Percentiles rank a stretch among this genome's conserved stretches.
phyloP scores from a whole-genome alignment of 2,797 vertebrate genomes.

The Tympanoctomys barrerae region DNA sequence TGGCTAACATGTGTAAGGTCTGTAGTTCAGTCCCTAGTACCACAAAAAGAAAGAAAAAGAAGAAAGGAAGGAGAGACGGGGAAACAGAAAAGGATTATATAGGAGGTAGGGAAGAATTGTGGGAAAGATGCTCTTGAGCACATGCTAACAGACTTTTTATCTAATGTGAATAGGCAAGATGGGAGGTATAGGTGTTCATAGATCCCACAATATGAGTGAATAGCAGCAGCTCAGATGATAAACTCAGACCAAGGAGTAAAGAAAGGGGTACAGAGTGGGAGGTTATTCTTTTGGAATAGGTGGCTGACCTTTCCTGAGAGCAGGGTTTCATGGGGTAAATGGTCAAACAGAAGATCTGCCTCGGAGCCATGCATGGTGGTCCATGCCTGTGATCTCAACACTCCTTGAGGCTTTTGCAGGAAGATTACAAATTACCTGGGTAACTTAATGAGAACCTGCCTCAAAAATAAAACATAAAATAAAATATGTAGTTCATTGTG shows the following conservation, averaged over 20 bases:
- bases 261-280: neutral
- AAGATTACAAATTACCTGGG: neutral
- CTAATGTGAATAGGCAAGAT: neutral
- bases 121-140: neutral
- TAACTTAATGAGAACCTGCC: neutral
- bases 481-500: neutral
- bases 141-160: neutral
- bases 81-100: neutral
- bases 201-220: neutral
- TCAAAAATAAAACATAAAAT: neutral
- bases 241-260: slow-evolving; percentile 33
- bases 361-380: neutral
- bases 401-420: neutral
- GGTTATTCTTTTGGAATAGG: neutral
- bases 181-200: neutral
- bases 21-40: neutral
- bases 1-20: neutral
- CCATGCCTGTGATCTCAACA: neutral
- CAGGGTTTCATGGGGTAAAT: neutral
- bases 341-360: neutral
- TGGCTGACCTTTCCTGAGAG: slow-evolving; percentile 12
- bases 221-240: slow-evolving; percentile 16
- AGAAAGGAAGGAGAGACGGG: neutral
- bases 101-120: neutral
- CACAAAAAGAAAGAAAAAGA: neutral